Conservation (phyloP, 2,888 invertebrate genomes). For the Trichacis sp. region DNA sequence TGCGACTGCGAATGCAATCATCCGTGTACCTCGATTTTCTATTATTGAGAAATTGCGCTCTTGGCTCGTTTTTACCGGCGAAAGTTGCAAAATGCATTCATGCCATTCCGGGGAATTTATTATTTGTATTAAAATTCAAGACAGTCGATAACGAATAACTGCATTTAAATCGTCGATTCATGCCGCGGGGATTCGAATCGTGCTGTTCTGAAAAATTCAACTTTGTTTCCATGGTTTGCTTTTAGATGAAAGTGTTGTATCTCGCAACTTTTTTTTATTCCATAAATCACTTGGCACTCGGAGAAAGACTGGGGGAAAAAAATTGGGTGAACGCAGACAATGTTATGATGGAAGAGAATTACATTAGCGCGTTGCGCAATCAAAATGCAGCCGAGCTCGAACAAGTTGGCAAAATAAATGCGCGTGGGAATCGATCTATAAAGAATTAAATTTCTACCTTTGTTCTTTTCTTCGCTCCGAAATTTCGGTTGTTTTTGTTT, state of each 20-base stretch:
- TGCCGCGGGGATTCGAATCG: background rate
- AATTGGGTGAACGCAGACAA: conserved; percentile 4
- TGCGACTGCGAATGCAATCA: background rate
- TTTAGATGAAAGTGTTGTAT: background rate
- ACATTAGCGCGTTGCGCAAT: conserved; percentile 33
- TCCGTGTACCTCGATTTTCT: background rate
- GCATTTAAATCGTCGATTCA: background rate
- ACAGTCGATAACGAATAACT: conserved; percentile 2
- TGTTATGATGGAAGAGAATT: conserved; percentile 36
- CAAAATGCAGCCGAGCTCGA: conserved; percentile 34
- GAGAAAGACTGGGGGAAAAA: background rate
- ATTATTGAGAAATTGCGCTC: background rate
- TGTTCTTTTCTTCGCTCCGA: conserved; percentile 12
- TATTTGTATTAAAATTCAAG: background rate
- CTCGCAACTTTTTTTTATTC: background rate
- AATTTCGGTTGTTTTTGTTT: too few relatives aligned
- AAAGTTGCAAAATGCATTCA: conserved; percentile 1
- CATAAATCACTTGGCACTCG: background rate
- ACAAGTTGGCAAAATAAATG: conserved; percentile 23
- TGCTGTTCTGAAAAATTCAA: background rate
- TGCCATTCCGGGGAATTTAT: background rate
- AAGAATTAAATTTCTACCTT: conserved; percentile 34
- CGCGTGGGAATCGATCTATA: conserved; percentile 36
- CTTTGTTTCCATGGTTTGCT: conserved; percentile 1
- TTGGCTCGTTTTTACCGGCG: background rate